These are phyloP conservation scores for Tachycineta bicolor DNA, from an alignment of 2,113 vertebrate genomes.

Conservation along the genomic window DNA sequence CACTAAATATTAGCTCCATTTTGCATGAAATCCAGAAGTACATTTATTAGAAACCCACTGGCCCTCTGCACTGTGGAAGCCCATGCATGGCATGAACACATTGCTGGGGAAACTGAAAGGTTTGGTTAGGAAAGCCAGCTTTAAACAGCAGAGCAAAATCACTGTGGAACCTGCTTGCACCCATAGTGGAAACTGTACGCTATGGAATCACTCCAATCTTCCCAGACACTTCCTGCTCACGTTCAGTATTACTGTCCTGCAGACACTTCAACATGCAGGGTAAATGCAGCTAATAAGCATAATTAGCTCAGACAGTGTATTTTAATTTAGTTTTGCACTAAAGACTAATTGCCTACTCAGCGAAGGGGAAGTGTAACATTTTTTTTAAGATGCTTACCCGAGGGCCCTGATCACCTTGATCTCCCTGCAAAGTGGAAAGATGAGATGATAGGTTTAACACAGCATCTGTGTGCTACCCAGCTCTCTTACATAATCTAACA, in stretches of 20 bases:
- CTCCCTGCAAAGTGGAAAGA: conserved; percentile 88
- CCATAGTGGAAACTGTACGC: neutral
- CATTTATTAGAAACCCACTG: neutral
- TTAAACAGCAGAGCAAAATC: conserved; percentile 16
- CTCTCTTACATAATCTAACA: conserved; percentile 68
- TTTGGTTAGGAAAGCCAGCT: conserved; percentile 56
- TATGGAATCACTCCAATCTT: neutral
- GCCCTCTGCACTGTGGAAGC: conserved; percentile 24
- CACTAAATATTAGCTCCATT: conserved; percentile 18
- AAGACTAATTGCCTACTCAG: conserved; percentile 64
- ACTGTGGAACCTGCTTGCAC: neutral
- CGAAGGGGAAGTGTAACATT: conserved; percentile 69
- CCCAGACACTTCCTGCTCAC: neutral
- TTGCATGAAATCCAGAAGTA: conserved; percentile 4
- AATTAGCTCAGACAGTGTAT: conserved; percentile 63
- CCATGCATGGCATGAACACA: conserved; percentile 37
- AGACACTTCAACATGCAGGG: conserved; percentile 70
- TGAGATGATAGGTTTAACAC: conserved; percentile 77
- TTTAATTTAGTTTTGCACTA: conserved; percentile 58
- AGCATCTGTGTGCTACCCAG: conserved; percentile 61
- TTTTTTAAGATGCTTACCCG: conserved; percentile 90
- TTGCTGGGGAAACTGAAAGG: neutral
- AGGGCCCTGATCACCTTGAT: conserved; percentile 99
- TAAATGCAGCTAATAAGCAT: conserved; percentile 68
- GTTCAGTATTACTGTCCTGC: conserved; percentile 51